phyloP scores from a whole-genome alignment of 64 coral and sea anemone genomes.

The Dendronephthya gigantea region DNA sequence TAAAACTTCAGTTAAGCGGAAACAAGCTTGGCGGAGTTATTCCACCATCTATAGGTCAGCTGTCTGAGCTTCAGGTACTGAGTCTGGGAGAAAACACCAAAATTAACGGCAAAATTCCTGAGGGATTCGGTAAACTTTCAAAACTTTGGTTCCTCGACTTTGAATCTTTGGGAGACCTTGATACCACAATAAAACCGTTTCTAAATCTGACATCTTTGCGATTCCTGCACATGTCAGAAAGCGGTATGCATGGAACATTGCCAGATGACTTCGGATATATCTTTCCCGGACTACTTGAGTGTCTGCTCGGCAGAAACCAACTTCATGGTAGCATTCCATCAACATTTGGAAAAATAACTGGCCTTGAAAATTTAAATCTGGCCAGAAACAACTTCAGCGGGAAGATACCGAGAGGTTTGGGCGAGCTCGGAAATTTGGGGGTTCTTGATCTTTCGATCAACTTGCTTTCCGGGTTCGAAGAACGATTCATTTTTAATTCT shows the following conservation, averaged over 20 bases:
- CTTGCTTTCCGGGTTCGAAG: conserved; percentile 11
- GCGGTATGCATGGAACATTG: conserved; percentile 7
- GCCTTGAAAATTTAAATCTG: conserved; percentile 31
- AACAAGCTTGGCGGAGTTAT: conserved; percentile 34
- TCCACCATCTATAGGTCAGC: conserved; percentile 49
- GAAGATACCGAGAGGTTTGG: conserved; percentile 39
- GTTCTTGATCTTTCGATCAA: conserved; percentile 40
- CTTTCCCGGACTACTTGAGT: conserved; percentile 22
- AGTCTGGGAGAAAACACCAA: conserved; percentile 45
- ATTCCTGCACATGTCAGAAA: conserved; percentile 47
- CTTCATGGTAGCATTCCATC: conserved; percentile 41
- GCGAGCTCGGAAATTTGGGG: conserved; percentile 4
- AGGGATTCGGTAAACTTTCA: conserved; percentile 46
- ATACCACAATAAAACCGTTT: conserved; percentile 24
- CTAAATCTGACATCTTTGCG: conserved; percentile 32
- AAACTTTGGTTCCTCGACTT: conserved; percentile 61
- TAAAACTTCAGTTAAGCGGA: conserved; percentile 63
- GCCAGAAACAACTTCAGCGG: conserved; percentile 5
- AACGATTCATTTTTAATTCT: conserved; percentile 3
- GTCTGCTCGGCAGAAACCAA: conserved; percentile 25
- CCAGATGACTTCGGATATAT: conserved; percentile 15
- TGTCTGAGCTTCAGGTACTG: conserved; percentile 48
- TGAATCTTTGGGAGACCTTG: conserved; percentile 12
- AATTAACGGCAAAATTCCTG: conserved; percentile 42
- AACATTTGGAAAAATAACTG: conserved; percentile 31